Evolutionary conservation across 2,797 vertebrate species (phyloP).

Genomic region (Rhabdomys pumilio): DNA sequence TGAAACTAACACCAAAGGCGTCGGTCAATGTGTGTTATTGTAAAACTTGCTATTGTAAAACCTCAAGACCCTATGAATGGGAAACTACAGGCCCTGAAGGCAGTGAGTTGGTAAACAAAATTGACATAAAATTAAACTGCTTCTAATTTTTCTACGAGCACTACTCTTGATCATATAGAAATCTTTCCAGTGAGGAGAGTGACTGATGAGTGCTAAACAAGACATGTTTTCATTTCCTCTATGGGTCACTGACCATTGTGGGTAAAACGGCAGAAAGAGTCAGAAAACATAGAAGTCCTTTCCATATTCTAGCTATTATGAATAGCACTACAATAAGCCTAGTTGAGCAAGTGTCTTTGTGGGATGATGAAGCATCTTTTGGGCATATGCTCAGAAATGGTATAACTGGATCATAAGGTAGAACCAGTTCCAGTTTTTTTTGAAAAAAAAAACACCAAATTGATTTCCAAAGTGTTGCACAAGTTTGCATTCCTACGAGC

Average conservation of each 20-base stretch:
- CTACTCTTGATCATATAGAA: neutral
- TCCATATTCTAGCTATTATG: too few species aligned
- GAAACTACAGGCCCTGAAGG: neutral
- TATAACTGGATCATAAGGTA: too few species aligned
- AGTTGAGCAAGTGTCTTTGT: too few species aligned
- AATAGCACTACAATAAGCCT: too few species aligned
- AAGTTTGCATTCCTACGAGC: too few species aligned
- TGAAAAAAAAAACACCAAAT: too few species aligned
- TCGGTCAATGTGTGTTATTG: too few species aligned
- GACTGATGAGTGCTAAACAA: neutral
- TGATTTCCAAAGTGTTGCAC: too few species aligned
- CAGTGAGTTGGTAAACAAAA: too few species aligned
- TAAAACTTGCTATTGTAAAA: neutral
- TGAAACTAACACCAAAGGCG: neutral
- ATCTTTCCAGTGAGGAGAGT: neutral
- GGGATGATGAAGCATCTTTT: too few species aligned
- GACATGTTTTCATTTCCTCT: neutral
- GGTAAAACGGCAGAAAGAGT: neutral
- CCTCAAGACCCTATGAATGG: neutral
- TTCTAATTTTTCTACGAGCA: neutral
- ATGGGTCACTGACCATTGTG: neutral
- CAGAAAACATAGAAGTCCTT: neutral
- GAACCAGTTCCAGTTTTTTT: too few species aligned
- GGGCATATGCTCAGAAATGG: too few species aligned
- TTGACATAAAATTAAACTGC: neutral